Evolutionary conservation across 2,888 invertebrate species (phyloP).

Genomic region (Sylvicola cinctus): DNA sequence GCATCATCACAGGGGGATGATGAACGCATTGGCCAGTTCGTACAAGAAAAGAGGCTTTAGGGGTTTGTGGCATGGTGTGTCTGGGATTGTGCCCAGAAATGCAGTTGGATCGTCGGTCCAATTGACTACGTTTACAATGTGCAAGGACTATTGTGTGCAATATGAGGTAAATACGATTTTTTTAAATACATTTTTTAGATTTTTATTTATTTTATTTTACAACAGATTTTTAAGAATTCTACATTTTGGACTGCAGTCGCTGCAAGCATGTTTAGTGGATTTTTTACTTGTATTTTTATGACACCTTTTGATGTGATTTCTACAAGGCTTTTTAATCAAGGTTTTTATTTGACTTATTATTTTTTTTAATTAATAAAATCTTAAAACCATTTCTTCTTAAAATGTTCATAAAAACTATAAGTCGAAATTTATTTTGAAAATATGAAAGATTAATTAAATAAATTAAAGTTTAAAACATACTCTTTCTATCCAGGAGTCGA

Average conservation of each 20-base stretch:
- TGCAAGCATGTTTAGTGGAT: conserved; percentile 57
- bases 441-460: conserved; percentile 1
- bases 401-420: too few species aligned
- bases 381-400: too few species aligned
- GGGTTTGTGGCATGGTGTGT: conserved; percentile 62
- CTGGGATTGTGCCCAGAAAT: conserved; percentile 48
- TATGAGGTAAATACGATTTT: conserved; percentile 10
- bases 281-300: conserved; percentile 51
- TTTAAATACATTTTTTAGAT: conserved; percentile 20
- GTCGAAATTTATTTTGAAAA: conserved; percentile 13
- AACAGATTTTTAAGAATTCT: conserved; percentile 17
- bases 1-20: conserved; percentile 42
- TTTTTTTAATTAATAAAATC: too few species aligned
- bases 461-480: conserved; percentile 2
- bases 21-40: conserved; percentile 29
- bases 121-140: conserved; percentile 53
- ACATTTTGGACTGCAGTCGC: conserved; percentile 36
- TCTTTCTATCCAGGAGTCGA: conserved; percentile 33
- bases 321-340: conserved; percentile 79
- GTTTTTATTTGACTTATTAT: conserved; percentile 27
- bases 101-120: conserved; percentile 70
- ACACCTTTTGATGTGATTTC: conserved; percentile 75
- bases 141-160: conserved; percentile 28
- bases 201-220: conserved; percentile 14
- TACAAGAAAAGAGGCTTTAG: conserved; percentile 30